Base-by-base conservation (phyloP, 1,140 invertebrate species). In the Neodiprion virginianus region DNA sequence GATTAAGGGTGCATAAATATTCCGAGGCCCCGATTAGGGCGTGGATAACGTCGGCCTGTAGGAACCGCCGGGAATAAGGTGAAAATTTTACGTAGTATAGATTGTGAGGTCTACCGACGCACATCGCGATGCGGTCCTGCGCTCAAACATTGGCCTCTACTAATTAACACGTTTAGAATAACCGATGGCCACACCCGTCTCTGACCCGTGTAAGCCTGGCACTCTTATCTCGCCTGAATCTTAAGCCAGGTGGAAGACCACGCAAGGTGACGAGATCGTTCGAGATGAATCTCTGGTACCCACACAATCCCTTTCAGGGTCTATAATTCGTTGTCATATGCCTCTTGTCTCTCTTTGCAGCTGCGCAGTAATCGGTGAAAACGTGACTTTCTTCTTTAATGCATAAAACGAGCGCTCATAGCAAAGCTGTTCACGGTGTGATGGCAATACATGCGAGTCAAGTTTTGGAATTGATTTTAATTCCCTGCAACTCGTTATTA, bases 161-260 rank as follows among this genome's bases (percentile, higher is more conserved):
- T 61, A 61, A 61, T 61, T 61, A 61, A 61, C 53, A 61, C 53
- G 53, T 61, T 61, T 61, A 61, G 53, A 61, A 61, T 61, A 61
- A 61, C 11, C 53, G n/a, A 61, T 61, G 53, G 53, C 53, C n/a
- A 14, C 53, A 17, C 11, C 53, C 53, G n/a, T 61, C 53, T 61
- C 53, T 61, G 11, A 61, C 53, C 53, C 7, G 53, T 61, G 53
- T 61, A 61, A 8, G 53, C 53, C n/a, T 61, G 53, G n/a, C 53
- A 61, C 53, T 12, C n/a, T 61, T 61, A 61, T 61, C 53, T 40
- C 28, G 28, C 28, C n/a, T 14, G n/a, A 61, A 61, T 61, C 53
- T 61, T 61, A 40, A 40, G 53, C 53, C 53, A 61, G 53, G 53
- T 61, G 53, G 11, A 61, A 17, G n/a, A 17, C 11, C 53, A 17